These are phyloP conservation scores for Eleutherodactylus coqui DNA, from an alignment of 2,797 vertebrate species.

Conservation along the genomic window DNA sequence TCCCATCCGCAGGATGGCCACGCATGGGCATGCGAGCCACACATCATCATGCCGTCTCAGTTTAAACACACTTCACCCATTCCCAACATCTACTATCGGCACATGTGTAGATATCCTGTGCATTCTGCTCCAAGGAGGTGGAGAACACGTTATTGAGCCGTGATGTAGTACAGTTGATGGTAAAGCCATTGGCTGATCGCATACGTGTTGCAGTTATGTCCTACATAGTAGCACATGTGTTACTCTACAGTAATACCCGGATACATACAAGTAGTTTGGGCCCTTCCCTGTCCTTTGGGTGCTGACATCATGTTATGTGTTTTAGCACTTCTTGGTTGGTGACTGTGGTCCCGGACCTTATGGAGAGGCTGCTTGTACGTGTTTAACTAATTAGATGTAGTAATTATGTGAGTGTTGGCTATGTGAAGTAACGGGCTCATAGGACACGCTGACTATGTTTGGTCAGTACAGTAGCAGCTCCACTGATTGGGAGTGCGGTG, in stretches of 20 bases:
- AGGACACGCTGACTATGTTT: constrained; percentile 76
- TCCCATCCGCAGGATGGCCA: too few species aligned
- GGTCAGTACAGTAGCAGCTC: constrained; percentile 67
- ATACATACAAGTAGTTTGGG: background rate
- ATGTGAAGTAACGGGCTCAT: constrained; percentile 24
- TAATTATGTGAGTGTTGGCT: constrained; percentile 42
- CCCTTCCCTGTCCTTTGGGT: background rate
- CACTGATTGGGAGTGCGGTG: constrained; percentile 51
- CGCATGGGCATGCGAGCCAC: too few species aligned
- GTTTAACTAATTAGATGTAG: constrained; percentile 33
- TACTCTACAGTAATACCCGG: too few species aligned
- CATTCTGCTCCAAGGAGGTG: too few species aligned
- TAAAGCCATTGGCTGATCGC: too few species aligned
- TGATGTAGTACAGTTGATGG: too few species aligned
- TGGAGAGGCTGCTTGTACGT: constrained; percentile 49
- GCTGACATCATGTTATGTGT: constrained; percentile 22
- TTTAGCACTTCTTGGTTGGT: background rate
- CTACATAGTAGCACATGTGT: background rate
- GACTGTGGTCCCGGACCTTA: background rate
- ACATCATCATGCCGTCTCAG: too few species aligned
- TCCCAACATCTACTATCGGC: too few species aligned
- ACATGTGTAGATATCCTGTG: too few species aligned
- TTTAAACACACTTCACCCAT: too few species aligned
- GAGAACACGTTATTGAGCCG: too few species aligned
- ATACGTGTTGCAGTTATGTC: background rate